These are phyloP conservation scores for Grammomys dolichurus DNA, from an alignment of 2,113 vertebrate species.

Conservation along the genomic window DNA sequence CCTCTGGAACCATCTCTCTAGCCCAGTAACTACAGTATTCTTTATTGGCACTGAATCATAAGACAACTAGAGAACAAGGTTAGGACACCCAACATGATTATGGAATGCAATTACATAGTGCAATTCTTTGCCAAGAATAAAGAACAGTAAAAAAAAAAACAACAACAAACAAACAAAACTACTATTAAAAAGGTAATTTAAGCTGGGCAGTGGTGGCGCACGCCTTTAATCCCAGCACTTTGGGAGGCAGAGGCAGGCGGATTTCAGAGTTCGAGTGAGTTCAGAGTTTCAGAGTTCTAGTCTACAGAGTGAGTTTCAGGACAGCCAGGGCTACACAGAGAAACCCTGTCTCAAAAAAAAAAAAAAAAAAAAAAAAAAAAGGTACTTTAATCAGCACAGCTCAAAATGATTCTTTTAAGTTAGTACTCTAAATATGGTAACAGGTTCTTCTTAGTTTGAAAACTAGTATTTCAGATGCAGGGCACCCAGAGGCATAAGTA, in stretches of 20 bases:
- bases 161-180: too few relatives aligned
- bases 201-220: not conserved
- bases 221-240: too few relatives aligned
- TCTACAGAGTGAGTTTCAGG: too few relatives aligned
- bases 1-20: not conserved
- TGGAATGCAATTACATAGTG: not conserved
- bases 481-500: not conserved
- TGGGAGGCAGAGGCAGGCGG: too few relatives aligned
- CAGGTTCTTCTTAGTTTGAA: not conserved
- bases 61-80: constrained; percentile 13
- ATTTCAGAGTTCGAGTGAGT: too few relatives aligned
- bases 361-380: constrained; percentile 28
- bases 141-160: not conserved
- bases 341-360: too few relatives aligned
- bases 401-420: not conserved
- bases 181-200: constrained; percentile 29
- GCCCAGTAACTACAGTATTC: not conserved
- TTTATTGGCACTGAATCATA: constrained; percentile 14
- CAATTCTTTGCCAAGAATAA: not conserved
- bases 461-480: not conserved
- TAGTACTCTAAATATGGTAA: not conserved
- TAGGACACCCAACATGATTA: not conserved
- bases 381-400: constrained; percentile 11
- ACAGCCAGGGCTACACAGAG: too few relatives aligned
- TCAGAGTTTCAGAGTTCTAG: too few relatives aligned